Evolutionary conservation across 2,113 vertebrate species (phyloP), one percentile per base, ranked within the genome.

Genomic region (Phalacrocorax brasilianus): DNA sequence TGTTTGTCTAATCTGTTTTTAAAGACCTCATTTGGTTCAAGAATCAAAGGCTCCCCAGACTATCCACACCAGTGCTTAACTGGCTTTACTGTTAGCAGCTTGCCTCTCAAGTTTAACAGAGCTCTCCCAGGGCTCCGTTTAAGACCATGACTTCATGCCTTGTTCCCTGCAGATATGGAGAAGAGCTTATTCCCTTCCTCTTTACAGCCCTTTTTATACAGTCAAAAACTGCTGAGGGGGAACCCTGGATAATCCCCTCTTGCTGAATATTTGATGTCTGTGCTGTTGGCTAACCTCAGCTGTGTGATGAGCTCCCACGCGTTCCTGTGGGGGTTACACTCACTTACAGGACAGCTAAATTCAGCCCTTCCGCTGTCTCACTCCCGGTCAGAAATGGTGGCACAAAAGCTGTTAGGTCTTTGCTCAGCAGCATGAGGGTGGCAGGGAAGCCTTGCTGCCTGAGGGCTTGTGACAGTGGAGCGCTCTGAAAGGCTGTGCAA

Each of bases 1-100:
- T 95, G 88, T 68, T 96, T 85, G 52, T 65, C 85, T 93, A 76
- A 85, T 82, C 66, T 82, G 66, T 68, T 91, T 93, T 91, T 94
- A 89, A 93, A 91, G 65, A 88, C 47, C 26, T 44, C n/a, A n/a
- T 14, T 12, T 66, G 75, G 28, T 80, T 91, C n/a, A 78, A 86
- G 63, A 88, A 80, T 63, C 19, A 58, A 12, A 80, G 59, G 27
- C 20, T 92, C 65, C 67, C 40, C 47, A 42, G 68, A 76, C 68
- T 92, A 86, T 22, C 26, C 15, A 18, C 53, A 12, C 8, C 63
- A 63, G 59, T 55, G 47, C 47, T 91, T 84, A 84, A 67, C 50
- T 27, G 55, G 68, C 68, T 94, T 91, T 93, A n/a, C 63, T 80
- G 38, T 52, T 53, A 77, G 63, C 61, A 84, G 28, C n/a, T 63